These are phyloP conservation scores for Gnathonemus echidnorhynchus DNA, from an alignment of 2,113 vertebrate species.

Conservation along the genomic window DNA sequence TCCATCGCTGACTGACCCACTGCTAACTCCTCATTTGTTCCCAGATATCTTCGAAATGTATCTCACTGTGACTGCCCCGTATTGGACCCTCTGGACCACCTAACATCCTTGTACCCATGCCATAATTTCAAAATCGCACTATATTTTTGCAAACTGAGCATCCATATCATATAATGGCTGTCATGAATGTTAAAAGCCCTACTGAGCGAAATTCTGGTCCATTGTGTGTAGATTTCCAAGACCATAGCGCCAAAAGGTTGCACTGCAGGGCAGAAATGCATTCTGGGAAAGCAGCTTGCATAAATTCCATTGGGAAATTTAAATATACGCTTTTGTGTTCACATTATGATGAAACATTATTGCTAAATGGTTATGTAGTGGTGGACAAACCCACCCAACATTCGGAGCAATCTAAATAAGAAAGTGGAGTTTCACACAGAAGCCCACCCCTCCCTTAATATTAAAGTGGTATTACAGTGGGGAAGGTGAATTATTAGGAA, in stretches of 20 bases:
- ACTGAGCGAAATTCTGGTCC: neutral
- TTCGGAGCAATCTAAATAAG: neutral
- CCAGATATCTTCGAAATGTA: neutral
- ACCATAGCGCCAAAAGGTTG: neutral
- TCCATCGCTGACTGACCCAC: neutral
- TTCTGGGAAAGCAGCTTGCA: neutral
- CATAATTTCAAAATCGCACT: neutral
- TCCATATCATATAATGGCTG: neutral
- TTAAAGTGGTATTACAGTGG: neutral
- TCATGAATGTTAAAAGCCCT: neutral
- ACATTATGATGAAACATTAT: neutral
- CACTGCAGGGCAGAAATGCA: neutral
- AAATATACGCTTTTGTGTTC: neutral
- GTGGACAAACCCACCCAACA: neutral
- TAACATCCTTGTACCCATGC: neutral
- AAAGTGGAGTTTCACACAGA: neutral
- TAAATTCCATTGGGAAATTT: neutral
- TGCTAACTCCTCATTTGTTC: neutral
- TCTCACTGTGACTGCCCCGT: neutral
- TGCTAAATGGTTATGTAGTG: neutral
- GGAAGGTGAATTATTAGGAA: slow-evolving; percentile 10
- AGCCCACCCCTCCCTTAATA: neutral
- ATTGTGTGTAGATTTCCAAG: neutral
- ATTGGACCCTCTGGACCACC: neutral
- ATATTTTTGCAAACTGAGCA: neutral